A percentile compares a stretch with the other conserved stretches of the same genome.
phyloP scores from a whole-genome alignment of 2,113 vertebrate species.

The Strix uralensis region DNA sequence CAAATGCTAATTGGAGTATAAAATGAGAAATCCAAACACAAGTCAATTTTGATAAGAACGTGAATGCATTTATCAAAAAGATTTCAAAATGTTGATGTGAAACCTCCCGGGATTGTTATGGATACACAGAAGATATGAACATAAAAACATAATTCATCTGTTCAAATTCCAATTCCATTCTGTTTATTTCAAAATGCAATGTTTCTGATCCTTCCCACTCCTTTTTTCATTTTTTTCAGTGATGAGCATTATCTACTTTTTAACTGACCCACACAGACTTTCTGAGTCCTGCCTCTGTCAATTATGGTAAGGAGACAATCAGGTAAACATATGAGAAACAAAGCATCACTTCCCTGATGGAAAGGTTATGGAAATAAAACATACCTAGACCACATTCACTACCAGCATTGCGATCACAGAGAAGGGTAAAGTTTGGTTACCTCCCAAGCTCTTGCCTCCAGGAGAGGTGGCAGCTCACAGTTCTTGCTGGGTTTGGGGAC shows the following conservation, averaged over 20 bases:
- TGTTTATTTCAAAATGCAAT: constrained; percentile 43
- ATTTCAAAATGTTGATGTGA: constrained; percentile 68
- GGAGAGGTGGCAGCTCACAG: background rate
- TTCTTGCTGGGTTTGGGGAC: background rate
- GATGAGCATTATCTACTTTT: background rate
- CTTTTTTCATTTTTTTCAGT: background rate
- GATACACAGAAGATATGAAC: constrained; percentile 55
- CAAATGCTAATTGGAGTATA: constrained; percentile 60
- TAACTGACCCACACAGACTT: background rate
- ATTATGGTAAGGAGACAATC: background rate
- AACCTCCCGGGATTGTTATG: constrained; percentile 61
- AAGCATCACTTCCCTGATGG: background rate
- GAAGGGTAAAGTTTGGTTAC: background rate
- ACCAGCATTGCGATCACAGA: background rate
- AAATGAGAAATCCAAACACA: constrained; percentile 53
- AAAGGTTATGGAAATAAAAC: background rate
- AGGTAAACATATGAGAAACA: background rate
- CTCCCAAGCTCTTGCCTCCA: background rate
- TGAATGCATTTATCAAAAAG: constrained; percentile 59
- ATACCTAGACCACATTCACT: background rate
- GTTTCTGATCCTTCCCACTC: constrained; percentile 25
- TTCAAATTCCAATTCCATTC: constrained; percentile 9
- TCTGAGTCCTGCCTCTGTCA: background rate
- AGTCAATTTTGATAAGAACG: constrained; percentile 53
- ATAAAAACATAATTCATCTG: constrained; percentile 59